Conservation (phyloP, 1,140 invertebrate genomes). For the Trichomalopsis sarcophagae region DNA sequence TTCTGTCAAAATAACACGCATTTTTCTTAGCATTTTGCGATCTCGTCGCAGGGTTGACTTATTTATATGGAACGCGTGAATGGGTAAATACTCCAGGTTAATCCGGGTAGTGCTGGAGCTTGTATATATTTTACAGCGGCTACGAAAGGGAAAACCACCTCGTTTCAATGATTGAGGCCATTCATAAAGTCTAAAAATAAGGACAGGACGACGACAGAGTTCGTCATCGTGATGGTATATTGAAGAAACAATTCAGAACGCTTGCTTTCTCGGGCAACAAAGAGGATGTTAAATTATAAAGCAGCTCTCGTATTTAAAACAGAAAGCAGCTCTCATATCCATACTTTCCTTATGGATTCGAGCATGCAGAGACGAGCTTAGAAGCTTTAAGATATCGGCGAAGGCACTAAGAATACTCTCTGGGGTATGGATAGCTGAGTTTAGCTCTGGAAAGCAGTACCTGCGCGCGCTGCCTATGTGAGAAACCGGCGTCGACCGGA, state of each 20-base stretch:
- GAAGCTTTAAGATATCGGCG: neutral
- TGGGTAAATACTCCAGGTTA: no score
- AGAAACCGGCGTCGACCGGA: neutral
- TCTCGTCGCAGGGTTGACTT: neutral
- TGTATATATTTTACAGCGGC: no score
- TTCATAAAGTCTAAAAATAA: no score
- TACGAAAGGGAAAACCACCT: no score
- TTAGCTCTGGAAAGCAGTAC: neutral
- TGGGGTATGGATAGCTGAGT: neutral
- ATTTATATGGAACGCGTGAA: no score
- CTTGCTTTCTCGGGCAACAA: neutral
- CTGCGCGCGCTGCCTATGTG: no score
- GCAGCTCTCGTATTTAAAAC: constrained; percentile 13
- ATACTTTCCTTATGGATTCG: neutral
- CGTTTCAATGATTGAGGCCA: no score
- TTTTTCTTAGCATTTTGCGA: neutral
- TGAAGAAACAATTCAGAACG: constrained; percentile 19
- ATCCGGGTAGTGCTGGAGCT: no score
- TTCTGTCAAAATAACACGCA: neutral
- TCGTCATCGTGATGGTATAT: neutral
- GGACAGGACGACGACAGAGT: neutral
- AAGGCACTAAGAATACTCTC: neutral
- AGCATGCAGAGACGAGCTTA: neutral
- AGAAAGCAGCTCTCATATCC: constrained; percentile 1
- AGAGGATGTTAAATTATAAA: constrained; percentile 32